Evolutionary conservation across 2,888 invertebrate species (phyloP).

Genomic region (Diogma glabrata): DNA sequence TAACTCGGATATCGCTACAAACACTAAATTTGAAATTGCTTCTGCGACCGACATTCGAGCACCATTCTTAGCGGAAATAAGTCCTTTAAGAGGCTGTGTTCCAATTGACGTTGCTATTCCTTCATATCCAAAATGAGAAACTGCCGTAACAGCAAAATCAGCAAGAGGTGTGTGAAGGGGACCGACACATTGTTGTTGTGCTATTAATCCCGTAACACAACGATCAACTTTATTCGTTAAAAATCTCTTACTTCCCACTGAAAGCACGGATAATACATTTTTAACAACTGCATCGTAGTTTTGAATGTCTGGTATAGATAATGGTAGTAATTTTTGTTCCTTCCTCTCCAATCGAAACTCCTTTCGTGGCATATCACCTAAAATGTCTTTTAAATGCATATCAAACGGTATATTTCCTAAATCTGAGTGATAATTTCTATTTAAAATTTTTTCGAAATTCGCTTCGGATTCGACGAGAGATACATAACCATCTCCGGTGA

Average conservation of each 20-base stretch:
- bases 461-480: constrained; percentile 49
- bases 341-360: constrained; percentile 40
- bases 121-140: constrained; percentile 69
- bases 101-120: constrained; percentile 94
- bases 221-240: constrained; percentile 92
- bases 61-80: constrained; percentile 72
- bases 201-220: constrained; percentile 77
- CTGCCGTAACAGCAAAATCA: constrained; percentile 82
- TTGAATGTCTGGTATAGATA: constrained; percentile 44
- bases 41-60: constrained; percentile 93
- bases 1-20: constrained; percentile 50
- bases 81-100: constrained; percentile 91
- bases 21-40: constrained; percentile 82
- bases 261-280: constrained; percentile 73
- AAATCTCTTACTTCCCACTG: constrained; percentile 90
- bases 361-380: constrained; percentile 74
- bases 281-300: constrained; percentile 56
- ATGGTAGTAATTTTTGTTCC: constrained; percentile 37
- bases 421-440: constrained; percentile 29
- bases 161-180: constrained; percentile 92
- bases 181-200: constrained; percentile 97
- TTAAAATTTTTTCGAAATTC: constrained; percentile 37
- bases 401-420: constrained; percentile 62
- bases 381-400: constrained; percentile 75
- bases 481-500: constrained; percentile 75